phyloP scores from a whole-genome alignment of 2,888 invertebrate genomes.

The Drosophila pseudotalamancana region DNA sequence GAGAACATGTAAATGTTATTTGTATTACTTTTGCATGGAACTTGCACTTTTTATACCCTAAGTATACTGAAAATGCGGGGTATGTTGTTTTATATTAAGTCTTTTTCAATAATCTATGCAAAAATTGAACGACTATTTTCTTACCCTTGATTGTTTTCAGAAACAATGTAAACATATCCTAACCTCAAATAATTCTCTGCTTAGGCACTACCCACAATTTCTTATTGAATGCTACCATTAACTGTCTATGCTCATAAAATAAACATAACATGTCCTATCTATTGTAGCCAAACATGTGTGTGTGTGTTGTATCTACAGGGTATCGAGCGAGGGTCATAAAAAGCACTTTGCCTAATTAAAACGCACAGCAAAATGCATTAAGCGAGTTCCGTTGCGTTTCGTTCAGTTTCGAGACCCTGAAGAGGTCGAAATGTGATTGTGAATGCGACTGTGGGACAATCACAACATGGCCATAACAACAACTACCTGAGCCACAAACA shows the following conservation, averaged over 20 bases:
- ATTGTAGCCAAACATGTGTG: no score
- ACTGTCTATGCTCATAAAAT: slow-evolving; percentile 13
- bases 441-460: slow-evolving; percentile 46
- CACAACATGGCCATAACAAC: slow-evolving; percentile 52
- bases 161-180: neutral
- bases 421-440: slow-evolving; percentile 33
- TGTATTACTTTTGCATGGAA: no score
- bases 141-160: neutral
- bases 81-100: neutral
- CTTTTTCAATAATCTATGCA: neutral
- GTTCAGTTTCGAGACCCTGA: slow-evolving; percentile 8
- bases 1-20: no score
- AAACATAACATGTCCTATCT: slow-evolving; percentile 15
- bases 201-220: neutral
- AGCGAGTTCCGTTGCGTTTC: slow-evolving; percentile 32
- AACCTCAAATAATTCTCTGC: slow-evolving; percentile 8
- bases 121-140: no score
- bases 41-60: no score
- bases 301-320: slow-evolving; percentile 1
- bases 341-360: slow-evolving; percentile 70
- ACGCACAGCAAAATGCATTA: slow-evolving; percentile 52
- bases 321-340: slow-evolving; percentile 12
- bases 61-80: no score
- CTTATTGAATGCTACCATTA: slow-evolving; percentile 11
- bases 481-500: slow-evolving; percentile 45